These are phyloP conservation scores for Oryzias curvinotus DNA, from an alignment of 2,113 vertebrate species.

Conservation along the genomic window DNA sequence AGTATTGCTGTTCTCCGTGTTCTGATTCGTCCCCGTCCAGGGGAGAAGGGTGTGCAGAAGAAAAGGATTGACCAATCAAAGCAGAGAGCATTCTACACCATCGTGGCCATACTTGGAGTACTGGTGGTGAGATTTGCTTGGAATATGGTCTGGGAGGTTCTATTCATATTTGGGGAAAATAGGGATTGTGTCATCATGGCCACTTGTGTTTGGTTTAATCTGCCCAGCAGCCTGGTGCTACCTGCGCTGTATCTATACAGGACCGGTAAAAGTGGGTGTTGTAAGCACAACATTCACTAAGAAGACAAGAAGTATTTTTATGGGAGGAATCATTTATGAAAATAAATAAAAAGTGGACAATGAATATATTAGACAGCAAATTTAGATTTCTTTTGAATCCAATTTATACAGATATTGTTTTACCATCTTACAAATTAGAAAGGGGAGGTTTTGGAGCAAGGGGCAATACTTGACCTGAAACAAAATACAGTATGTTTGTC, in stretches of 20 bases:
- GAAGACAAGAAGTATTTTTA: background rate
- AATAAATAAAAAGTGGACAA: background rate
- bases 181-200: background rate
- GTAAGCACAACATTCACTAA: background rate
- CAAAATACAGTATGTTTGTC: no score
- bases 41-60: background rate
- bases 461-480: no score
- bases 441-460: no score
- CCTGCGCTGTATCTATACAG: constrained; percentile 19
- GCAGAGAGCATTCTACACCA: constrained; percentile 18
- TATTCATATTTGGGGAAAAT: fast-evolving
- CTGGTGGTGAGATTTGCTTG: background rate
- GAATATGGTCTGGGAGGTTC: background rate
- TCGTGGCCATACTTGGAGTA: constrained; percentile 17
- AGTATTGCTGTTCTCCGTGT: constrained; percentile 12
- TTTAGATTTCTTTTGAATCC: no score
- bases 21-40: constrained; percentile 12
- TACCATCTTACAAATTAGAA: no score
- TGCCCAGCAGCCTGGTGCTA: constrained; percentile 27
- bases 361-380: no score
- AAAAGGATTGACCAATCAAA: constrained; percentile 1
- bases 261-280: background rate
- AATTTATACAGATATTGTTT: no score
- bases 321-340: background rate
- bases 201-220: constrained; percentile 1